phyloP scores from a whole-genome alignment of 1,140 invertebrate genomes.

The Macrobrachium rosenbergii region DNA sequence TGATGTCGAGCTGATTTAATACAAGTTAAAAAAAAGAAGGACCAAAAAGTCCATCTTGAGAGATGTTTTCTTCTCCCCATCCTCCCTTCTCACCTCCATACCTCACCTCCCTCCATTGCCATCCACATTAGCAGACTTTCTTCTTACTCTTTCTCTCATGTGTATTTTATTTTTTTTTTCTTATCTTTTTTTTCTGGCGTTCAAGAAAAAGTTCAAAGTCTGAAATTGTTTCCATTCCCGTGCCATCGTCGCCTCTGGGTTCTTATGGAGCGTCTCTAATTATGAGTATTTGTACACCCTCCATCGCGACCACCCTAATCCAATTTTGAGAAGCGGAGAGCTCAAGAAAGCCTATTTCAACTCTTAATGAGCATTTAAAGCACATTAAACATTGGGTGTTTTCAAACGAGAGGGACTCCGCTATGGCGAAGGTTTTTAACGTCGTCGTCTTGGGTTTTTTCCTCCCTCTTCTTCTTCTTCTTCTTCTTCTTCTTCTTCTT shows the following conservation, averaged over 20 bases:
- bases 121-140: neutral
- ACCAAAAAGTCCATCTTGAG: neutral
- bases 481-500: neutral
- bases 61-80: neutral
- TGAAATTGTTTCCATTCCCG: constrained; percentile 35
- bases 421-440: neutral
- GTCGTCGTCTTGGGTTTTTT: neutral
- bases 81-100: neutral
- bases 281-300: constrained; percentile 52
- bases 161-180: no score
- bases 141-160: no score
- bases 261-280: constrained; percentile 34
- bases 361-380: constrained; percentile 63
- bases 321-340: constrained; percentile 48
- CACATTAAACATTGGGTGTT: constrained; percentile 61
- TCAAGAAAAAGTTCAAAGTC: constrained; percentile 46
- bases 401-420: constrained; percentile 34
- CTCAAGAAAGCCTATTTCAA: constrained; percentile 60
- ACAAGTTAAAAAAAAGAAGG: no score
- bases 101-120: neutral
- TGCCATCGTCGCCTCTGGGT: constrained; percentile 49
- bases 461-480: neutral
- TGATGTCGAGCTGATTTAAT: no score
- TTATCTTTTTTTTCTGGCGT: neutral
- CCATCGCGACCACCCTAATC: constrained; percentile 44